Base-by-base conservation (phyloP, 2,888 invertebrate species). In the Lymantria dispar region DNA sequence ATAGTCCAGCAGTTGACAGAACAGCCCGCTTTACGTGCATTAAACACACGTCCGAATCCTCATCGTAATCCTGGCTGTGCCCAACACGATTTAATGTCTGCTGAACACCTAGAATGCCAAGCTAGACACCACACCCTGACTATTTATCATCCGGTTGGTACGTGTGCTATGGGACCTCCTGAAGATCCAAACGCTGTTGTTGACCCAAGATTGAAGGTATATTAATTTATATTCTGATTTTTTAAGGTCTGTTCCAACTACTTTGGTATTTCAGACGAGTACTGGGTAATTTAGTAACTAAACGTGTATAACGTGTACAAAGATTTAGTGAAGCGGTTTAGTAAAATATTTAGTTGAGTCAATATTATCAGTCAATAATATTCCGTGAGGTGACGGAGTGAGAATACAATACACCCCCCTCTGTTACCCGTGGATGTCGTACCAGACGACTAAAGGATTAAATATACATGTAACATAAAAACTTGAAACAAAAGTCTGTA, bases 121-220 rank as follows among this genome's bases (percentile, higher is more conserved):
- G 95, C 94, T 0, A 87, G 94, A 46, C 94, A 95, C 66, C 95
- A 96, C 77, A 94, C 96, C 0, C 87, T 95, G 70, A 96, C 96
- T 0, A 95, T 96, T 60, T 96, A 96, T 77, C 96, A 97, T 78
- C 96, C 96, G 0, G 94, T 94, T 0, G 95, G 96, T 8, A 96
- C 96, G 0, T 95, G 95, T 56, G 96, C 96, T 74, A 96, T 97
- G 96, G 96, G 95, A 0, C 94, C 95, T 0, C 53, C 64, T 0
- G 73, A 79, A 0, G 74, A 86, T 22, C 85, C 85, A 0, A 76
- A 83, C 43, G 93, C 94, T 0, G 96, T 96, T 0, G 96, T 97
- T 0, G 94, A 96, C 79, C 84, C 94, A 0, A 90, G 95, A 48
- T 75, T 96, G 11, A 87, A 84, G 66, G 90, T 87, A 60, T 63